Percentiles rank a stretch among this genome's conserved stretches.
These are phyloP conservation scores for Pandemis cinnamomeana DNA, from an alignment of 2,888 invertebrate species.

Conservation along the genomic window DNA sequence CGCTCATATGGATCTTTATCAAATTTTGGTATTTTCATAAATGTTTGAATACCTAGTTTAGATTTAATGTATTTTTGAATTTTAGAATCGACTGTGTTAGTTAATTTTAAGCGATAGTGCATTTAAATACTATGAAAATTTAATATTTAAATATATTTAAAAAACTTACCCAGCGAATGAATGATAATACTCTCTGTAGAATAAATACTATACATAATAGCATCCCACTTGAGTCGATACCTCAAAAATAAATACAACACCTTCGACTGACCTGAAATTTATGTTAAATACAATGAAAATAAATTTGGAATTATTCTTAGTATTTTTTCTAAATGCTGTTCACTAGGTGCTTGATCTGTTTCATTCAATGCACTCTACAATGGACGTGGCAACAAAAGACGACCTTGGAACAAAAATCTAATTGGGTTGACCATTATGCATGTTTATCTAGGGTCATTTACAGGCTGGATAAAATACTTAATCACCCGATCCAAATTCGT, in stretches of 20 bases:
- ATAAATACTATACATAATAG: slow-evolving; percentile 49
- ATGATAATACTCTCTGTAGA: slow-evolving; percentile 48
- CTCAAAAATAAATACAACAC: slow-evolving; percentile 52
- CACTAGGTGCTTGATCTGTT: neutral
- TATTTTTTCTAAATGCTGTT: no score
- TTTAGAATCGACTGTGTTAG: no score
- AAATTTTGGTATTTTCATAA: no score
- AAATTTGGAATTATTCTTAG: neutral
- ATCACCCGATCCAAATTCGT: neutral
- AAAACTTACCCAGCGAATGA: slow-evolving; percentile 47
- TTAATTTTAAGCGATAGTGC: no score
- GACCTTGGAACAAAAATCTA: neutral
- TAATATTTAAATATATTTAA: neutral
- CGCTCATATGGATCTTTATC: no score
- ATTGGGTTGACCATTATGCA: neutral
- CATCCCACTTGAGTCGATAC: slow-evolving; percentile 54
- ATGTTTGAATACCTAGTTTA: no score
- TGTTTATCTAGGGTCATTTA: neutral
- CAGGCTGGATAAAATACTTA: neutral
- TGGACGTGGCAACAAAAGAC: neutral
- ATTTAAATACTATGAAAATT: no score
- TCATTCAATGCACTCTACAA: neutral
- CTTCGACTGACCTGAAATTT: slow-evolving; percentile 48
- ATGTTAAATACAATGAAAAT: neutral
- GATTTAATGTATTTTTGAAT: no score